Percentiles rank a stretch among this genome's conserved stretches.
Evolutionary conservation across 2,888 invertebrate species (phyloP).

Genomic region (Linyphia triangularis): DNA sequence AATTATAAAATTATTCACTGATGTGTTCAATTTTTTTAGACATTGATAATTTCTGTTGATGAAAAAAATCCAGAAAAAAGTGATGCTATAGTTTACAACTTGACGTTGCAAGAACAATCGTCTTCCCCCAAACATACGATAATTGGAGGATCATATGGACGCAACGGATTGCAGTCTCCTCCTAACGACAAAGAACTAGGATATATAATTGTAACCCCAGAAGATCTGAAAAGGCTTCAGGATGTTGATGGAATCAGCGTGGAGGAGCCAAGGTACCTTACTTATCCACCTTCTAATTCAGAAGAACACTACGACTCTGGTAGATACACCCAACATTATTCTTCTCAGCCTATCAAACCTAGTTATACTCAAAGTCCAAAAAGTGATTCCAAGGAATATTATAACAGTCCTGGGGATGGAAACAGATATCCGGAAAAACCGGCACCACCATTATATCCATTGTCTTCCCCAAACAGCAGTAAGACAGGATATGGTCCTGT

Average conservation of each 20-base stretch:
- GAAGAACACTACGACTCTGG: constrained; percentile 3
- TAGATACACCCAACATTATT: background rate
- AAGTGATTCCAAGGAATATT: constrained; percentile 14
- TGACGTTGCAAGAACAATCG: constrained; percentile 35
- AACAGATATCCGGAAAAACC: constrained; percentile 49
- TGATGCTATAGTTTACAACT: constrained; percentile 51
- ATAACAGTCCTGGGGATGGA: background rate
- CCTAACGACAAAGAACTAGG: constrained; percentile 35
- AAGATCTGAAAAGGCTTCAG: constrained; percentile 35
- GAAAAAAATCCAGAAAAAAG: constrained; percentile 58
- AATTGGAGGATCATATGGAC: background rate
- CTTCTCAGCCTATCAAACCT: background rate
- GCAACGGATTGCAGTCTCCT: constrained; percentile 1
- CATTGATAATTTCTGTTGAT: constrained; percentile 59
- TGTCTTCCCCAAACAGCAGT: background rate
- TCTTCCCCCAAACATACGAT: background rate
- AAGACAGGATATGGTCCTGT: background rate
- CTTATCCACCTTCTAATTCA: constrained; percentile 13
- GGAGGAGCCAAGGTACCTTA: constrained; percentile 37
- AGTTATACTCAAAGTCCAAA: constrained; percentile 26
- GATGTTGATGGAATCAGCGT: constrained; percentile 13
- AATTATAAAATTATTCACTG: background rate
- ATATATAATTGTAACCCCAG: constrained; percentile 43
- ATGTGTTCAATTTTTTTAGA: constrained; percentile 15
- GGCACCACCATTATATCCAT: constrained; percentile 29